Evolutionary conservation across 2,888 invertebrate genomes (phyloP).

Genomic region (Ochropleura leucogaster): DNA sequence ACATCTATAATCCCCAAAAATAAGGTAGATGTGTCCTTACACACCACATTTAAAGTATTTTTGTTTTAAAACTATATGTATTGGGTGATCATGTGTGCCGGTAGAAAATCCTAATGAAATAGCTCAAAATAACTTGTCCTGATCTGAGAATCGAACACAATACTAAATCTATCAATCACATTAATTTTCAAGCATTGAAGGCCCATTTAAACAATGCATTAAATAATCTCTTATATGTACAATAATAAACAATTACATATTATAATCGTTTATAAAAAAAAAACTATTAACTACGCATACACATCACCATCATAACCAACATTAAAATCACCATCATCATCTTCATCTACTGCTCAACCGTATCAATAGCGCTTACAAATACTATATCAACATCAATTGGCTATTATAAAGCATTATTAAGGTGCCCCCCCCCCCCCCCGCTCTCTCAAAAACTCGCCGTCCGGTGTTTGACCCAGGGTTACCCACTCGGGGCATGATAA

Average conservation of each 20-base stretch:
- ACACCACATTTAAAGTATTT: not conserved
- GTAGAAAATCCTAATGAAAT: not conserved
- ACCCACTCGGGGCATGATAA: constrained; percentile 73
- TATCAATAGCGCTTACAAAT: not conserved
- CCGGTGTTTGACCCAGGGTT: constrained; percentile 67
- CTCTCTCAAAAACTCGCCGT: constrained; percentile 34
- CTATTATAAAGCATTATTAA: constrained; percentile 39
- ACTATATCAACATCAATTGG: not conserved
- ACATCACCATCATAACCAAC: no score
- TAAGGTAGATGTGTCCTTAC: not conserved
- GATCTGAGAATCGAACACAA: not conserved
- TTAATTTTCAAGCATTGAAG: no score
- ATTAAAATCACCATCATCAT: no score
- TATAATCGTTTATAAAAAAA: no score
- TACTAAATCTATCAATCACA: not conserved
- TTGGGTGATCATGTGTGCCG: not conserved
- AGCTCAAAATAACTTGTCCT: not conserved
- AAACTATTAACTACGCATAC: no score
- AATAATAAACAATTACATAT: no score
- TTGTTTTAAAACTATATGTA: not conserved
- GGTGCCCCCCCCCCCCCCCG: constrained; percentile 35
- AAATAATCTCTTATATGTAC: no score
- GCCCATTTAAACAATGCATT: no score
- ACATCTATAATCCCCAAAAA: not conserved
- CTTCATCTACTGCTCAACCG: no score